Conservation (phyloP, 2,888 invertebrate genomes). For the Drosophila infuscata region DNA sequence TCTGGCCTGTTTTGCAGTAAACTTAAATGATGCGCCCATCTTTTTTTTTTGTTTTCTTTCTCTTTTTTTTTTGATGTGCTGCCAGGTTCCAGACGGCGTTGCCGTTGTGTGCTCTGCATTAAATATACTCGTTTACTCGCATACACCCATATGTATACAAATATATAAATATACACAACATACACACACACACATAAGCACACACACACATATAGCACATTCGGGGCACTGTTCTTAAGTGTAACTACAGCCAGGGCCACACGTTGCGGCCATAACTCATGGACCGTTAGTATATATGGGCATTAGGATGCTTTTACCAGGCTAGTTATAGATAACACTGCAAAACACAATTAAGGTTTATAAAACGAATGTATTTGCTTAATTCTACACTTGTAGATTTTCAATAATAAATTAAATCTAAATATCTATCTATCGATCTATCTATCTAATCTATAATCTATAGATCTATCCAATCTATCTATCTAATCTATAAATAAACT, state of each 20-base stretch:
- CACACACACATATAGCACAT: constrained; percentile 24
- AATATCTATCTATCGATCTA: too few relatives aligned
- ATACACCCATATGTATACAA: constrained; percentile 4
- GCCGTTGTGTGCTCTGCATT: constrained; percentile 57
- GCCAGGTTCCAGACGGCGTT: constrained; percentile 39
- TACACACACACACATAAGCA: constrained; percentile 13
- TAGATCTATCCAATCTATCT: too few relatives aligned
- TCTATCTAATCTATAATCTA: too few relatives aligned
- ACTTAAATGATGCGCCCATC: constrained; percentile 66
- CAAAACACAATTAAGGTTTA: constrained; percentile 25
- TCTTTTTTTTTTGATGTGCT: constrained; percentile 1
- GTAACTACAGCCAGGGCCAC: constrained; percentile 71
- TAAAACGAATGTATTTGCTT: neutral
- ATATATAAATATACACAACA: constrained; percentile 1
- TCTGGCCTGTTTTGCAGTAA: constrained; percentile 54
- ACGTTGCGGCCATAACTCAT: constrained; percentile 77
- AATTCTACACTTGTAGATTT: neutral
- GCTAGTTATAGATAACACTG: constrained; percentile 58
- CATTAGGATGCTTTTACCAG: constrained; percentile 67
- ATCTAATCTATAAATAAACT: neutral
- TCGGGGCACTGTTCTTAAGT: constrained; percentile 58
- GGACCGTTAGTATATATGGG: constrained; percentile 57
- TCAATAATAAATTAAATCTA: neutral
- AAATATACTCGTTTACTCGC: constrained; percentile 56
- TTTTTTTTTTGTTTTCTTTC: constrained; percentile 26